Evolutionary conservation across 2,113 vertebrate genomes (phyloP).

Genomic region (Pterocles orientalis): DNA sequence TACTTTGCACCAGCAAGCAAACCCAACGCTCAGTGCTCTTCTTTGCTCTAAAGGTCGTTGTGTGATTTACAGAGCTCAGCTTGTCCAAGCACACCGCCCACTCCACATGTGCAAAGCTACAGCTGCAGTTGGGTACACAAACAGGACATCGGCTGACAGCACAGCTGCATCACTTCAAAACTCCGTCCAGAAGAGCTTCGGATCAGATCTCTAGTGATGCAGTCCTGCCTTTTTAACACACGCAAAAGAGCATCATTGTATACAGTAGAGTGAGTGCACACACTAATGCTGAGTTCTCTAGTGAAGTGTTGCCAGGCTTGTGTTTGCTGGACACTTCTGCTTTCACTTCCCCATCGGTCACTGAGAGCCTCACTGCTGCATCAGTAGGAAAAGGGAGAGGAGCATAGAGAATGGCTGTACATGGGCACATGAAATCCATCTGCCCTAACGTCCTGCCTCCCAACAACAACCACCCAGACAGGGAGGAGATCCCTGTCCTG

Average conservation of each 20-base stretch:
- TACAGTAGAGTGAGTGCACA: too few relatives aligned
- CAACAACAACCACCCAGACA: neutral
- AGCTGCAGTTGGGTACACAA: neutral
- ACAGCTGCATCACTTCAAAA: neutral
- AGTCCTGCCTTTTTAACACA: neutral
- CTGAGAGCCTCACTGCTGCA: neutral
- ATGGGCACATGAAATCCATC: neutral
- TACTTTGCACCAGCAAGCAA: neutral
- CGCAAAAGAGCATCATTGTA: neutral
- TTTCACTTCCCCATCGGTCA: neutral
- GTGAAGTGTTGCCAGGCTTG: neutral
- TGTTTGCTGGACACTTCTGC: neutral
- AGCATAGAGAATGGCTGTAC: neutral
- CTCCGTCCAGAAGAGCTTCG: neutral
- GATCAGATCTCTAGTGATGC: neutral
- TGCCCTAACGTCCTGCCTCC: neutral
- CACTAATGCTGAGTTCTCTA: neutral
- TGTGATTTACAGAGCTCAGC: neutral
- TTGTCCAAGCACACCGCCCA: neutral
- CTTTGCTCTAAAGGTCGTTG: neutral
- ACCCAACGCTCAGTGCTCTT: neutral
- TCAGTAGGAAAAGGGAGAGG: too few relatives aligned
- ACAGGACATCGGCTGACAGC: accelerated
- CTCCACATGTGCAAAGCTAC: too few relatives aligned
- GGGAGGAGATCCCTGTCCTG: neutral